phyloP scores from a whole-genome alignment of 2,797 vertebrate species.

The Acrossocheilus fasciatus region DNA sequence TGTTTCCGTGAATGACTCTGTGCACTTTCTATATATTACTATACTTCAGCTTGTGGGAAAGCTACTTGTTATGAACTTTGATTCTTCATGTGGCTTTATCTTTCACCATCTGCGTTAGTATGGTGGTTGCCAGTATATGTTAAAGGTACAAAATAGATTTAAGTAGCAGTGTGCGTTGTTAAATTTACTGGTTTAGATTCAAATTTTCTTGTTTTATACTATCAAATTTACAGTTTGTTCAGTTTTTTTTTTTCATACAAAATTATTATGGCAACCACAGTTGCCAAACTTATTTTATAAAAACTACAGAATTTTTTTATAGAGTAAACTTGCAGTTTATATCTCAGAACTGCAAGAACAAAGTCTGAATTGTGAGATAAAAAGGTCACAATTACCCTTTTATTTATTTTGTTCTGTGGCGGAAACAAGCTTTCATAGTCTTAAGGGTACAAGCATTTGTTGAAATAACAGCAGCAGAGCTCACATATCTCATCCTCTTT shows the following conservation, averaged over 20 bases:
- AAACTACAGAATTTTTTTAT: neutral
- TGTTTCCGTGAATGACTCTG: neutral
- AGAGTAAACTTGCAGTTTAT: neutral
- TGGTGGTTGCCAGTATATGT: neutral
- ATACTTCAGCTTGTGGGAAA: neutral
- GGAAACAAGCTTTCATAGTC: neutral
- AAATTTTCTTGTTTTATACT: neutral
- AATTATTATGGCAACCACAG: too few species aligned
- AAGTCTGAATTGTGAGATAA: neutral
- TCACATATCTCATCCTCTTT: conserved; percentile 86
- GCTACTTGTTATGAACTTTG: neutral
- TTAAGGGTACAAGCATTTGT: neutral
- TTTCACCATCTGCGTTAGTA: neutral
- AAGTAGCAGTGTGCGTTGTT: neutral
- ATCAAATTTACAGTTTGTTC: neutral
- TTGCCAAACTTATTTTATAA: too few species aligned
- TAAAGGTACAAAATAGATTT: neutral
- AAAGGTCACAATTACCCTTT: neutral
- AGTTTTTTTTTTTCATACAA: neutral
- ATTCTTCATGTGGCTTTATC: neutral
- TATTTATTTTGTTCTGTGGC: neutral
- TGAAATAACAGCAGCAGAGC: conserved; percentile 51
- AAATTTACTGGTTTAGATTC: neutral
- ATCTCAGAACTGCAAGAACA: neutral
- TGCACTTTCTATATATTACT: neutral